These are phyloP conservation scores for Chrysomallon squamiferum DNA, from an alignment of 1,140 invertebrate genomes.

Conservation along the genomic window DNA sequence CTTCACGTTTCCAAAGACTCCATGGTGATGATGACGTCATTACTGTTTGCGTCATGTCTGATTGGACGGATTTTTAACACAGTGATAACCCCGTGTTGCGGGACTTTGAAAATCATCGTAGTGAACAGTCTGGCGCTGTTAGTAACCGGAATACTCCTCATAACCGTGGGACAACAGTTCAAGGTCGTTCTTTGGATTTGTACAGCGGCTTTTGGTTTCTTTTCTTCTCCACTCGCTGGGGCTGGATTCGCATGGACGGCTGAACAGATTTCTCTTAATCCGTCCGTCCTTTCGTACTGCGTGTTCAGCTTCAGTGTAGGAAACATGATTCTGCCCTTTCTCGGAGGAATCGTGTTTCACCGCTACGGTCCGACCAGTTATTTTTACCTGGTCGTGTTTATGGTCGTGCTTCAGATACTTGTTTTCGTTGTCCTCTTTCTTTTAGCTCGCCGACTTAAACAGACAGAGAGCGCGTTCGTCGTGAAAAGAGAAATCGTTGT, in stretches of 20 bases:
- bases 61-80: neutral
- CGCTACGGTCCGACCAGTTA: neutral
- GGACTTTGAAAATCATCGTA: neutral
- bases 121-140: neutral
- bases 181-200: neutral
- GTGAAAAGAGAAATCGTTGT: too few relatives aligned
- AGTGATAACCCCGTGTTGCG: neutral
- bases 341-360: neutral
- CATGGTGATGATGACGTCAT: slow-evolving; percentile 1
- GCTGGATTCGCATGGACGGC: neutral
- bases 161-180: neutral
- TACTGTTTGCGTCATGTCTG: neutral
- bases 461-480: too few relatives aligned
- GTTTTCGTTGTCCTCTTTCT: neutral
- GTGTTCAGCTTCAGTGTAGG: neutral
- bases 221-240: neutral
- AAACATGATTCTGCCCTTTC: neutral
- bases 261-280: neutral
- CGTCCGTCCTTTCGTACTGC: neutral
- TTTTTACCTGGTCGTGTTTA: neutral
- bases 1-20: neutral
- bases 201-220: neutral
- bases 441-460: neutral
- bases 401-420: neutral
- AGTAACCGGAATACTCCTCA: neutral